A percentile compares a stretch with the other conserved stretches of the same genome.
phyloP scores from a whole-genome alignment of 2,113 vertebrate genomes.

The Leucoraja erinaceus region DNA sequence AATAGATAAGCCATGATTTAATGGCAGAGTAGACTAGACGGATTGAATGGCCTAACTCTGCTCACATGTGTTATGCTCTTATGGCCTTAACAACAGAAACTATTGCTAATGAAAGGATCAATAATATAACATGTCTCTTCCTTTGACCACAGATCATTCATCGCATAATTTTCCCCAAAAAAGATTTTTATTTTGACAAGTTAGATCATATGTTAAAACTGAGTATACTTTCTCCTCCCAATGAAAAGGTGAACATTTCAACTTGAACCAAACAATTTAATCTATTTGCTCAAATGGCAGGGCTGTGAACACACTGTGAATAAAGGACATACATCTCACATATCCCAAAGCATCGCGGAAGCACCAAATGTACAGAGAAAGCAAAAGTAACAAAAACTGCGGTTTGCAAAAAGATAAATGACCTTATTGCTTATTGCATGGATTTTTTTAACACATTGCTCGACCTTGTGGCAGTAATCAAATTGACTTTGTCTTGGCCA shows the following conservation, averaged over 20 bases:
- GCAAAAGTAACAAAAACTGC: slow-evolving; percentile 7
- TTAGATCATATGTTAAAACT: background rate
- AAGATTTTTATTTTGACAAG: background rate
- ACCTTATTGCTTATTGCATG: background rate
- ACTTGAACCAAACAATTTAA: background rate
- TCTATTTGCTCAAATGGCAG: background rate
- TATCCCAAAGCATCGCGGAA: background rate
- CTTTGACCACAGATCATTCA: background rate
- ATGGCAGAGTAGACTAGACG: too few relatives aligned
- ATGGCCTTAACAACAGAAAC: background rate
- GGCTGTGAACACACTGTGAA: background rate
- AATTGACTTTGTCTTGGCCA: background rate
- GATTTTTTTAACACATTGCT: background rate
- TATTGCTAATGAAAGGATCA: background rate
- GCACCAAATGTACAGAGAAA: background rate
- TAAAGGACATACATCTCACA: background rate
- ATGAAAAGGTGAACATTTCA: background rate
- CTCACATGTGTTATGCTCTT: too few relatives aligned
- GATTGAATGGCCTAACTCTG: too few relatives aligned
- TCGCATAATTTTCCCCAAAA: background rate
- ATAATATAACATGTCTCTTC: background rate
- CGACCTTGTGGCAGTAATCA: background rate
- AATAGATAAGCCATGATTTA: too few relatives aligned
- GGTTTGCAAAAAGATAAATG: too few relatives aligned
- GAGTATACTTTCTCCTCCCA: background rate